Evolutionary conservation across 2,888 invertebrate species (phyloP), one percentile per base, ranked within the genome.

Genomic region (Idaea biselata): DNA sequence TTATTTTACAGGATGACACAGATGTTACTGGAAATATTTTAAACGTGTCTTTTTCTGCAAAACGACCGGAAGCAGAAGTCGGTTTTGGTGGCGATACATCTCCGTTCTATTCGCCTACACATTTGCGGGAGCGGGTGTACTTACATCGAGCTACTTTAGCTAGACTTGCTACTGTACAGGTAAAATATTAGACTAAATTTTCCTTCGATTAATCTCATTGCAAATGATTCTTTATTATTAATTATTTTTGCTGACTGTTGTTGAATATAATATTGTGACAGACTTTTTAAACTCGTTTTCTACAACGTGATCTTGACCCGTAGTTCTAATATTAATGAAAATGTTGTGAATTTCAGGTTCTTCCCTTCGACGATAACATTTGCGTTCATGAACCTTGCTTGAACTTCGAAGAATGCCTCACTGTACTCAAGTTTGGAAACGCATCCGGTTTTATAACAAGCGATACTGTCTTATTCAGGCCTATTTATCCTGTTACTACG

Each of bases 351-450:
- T 44, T 62, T 6, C 74, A 97, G 94, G 97, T 99, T 0, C 88
- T 99, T 8, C 98, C 99, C 0, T 99, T 99, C 84, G 98, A 98
- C 80, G 99, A 99, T 84, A 98, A 99, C 88, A 94, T 99, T 0
- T 99, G 99, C 85, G 97, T 99, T 0, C 94, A 97, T 61, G 99
- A 99, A 80, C 99, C 99, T 0, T 99, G 99, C 78, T 93, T 98
- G 1, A 98, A 99, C 87, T 99, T 95, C 81, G 98, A 99, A 81
- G 96, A 97, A 79, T 99, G 99, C 74, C 90, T 97, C 18, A 97
- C 98, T 0, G 97, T 98, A 2, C 92, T 99, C 25, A 97, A 97
- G 83, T 99, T 99, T 77, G 98, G 97, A 1, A 97, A 98, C 82
- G 98, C 98, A 0, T 96, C 97, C 0, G 97, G 96, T 2, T 99